phyloP scores from a whole-genome alignment of 2,888 invertebrate genomes.

The Hyposoter didymator region DNA sequence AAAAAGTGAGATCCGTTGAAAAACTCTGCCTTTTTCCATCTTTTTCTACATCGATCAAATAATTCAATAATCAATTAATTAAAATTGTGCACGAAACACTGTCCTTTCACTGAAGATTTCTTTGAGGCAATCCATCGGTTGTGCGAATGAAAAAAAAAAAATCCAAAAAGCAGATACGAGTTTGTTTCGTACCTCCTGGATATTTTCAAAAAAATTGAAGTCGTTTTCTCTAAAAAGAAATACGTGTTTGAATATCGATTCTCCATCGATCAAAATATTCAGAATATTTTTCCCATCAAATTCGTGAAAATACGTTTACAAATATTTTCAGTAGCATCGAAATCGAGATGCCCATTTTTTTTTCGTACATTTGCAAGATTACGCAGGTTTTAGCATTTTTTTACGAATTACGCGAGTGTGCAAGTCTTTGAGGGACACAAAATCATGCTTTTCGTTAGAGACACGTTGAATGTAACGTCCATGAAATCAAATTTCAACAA shows the following conservation, averaged over 20 bases:
- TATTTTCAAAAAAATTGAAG: too few relatives aligned
- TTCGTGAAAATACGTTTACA: not conserved
- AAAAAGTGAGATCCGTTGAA: constrained; percentile 89
- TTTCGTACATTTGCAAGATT: not conserved
- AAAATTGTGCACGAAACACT: not conserved
- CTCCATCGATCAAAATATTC: too few relatives aligned
- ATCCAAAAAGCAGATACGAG: too few relatives aligned
- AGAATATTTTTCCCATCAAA: not conserved
- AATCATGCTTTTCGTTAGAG: not conserved
- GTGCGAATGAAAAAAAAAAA: too few relatives aligned
- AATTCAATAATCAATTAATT: constrained; percentile 10
- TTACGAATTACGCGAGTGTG: not conserved
- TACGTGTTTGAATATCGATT: too few relatives aligned
- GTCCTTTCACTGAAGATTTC: not conserved
- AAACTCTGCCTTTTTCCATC: not conserved
- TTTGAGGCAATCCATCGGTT: not conserved
- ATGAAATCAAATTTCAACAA: not conserved
- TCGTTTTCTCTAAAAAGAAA: too few relatives aligned
- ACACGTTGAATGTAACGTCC: not conserved
- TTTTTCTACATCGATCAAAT: not conserved
- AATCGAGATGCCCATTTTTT: not conserved
- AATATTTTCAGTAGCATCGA: not conserved
- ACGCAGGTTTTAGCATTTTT: not conserved
- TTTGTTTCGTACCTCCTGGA: too few relatives aligned
- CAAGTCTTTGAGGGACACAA: not conserved